Evolutionary conservation across 2,888 invertebrate genomes (phyloP).

Genomic region (Molorchus minor): DNA sequence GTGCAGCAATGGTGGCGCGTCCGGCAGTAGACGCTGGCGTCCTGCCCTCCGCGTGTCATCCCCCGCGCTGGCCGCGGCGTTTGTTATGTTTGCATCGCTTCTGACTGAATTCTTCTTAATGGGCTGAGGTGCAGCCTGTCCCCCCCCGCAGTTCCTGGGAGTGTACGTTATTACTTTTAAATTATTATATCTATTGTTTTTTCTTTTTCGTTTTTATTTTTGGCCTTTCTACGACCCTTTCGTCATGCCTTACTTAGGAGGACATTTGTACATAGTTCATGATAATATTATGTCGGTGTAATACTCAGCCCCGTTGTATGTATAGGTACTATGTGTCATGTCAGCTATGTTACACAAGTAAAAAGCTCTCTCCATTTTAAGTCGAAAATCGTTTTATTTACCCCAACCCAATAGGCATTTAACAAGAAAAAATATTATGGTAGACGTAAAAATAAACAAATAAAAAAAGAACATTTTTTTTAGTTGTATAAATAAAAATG

Average conservation of each 20-base stretch:
- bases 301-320: slow-evolving; percentile 63
- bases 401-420: no score
- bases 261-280: slow-evolving; percentile 54
- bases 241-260: slow-evolving; percentile 62
- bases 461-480: no score
- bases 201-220: no score
- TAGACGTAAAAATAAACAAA: no score
- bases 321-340: slow-evolving; percentile 63
- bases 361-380: slow-evolving; percentile 65
- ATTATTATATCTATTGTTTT: slow-evolving; percentile 32
- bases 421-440: no score
- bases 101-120: slow-evolving; percentile 61
- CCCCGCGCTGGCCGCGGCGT: slow-evolving; percentile 62
- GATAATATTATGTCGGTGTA: slow-evolving; percentile 59
- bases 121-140: slow-evolving; percentile 53
- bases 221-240: slow-evolving; percentile 57
- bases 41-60: slow-evolving; percentile 46
- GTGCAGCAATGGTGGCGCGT: slow-evolving; percentile 86
- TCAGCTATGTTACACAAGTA: slow-evolving; percentile 64
- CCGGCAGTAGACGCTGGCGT: slow-evolving; percentile 69
- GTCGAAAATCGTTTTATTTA: slow-evolving; percentile 34
- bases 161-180: slow-evolving; percentile 43
- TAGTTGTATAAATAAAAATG: no score
- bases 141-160: slow-evolving; percentile 54
- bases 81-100: slow-evolving; percentile 60